These are phyloP conservation scores for Mimas tiliae DNA, from an alignment of 2,888 invertebrate species.

Conservation along the genomic window DNA sequence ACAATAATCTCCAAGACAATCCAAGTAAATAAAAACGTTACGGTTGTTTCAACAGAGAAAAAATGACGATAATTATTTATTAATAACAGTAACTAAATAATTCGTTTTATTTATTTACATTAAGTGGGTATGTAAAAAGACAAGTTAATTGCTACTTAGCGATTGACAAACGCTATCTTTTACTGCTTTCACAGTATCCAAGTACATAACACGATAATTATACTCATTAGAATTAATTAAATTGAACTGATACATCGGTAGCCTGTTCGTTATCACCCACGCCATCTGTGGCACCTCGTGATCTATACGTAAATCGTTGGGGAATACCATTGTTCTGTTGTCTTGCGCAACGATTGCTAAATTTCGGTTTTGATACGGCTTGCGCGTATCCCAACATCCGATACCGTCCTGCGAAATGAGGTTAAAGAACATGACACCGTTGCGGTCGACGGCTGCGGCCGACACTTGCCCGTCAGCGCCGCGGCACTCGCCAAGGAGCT, in stretches of 20 bases:
- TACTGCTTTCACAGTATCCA: conserved; percentile 86
- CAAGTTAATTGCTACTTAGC: conserved; percentile 28
- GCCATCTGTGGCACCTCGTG: conserved; percentile 87
- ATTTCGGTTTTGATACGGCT: conserved; percentile 87
- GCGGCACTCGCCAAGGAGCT: conserved; percentile 79
- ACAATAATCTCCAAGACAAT: background rate
- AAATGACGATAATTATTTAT: background rate
- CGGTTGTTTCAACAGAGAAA: background rate
- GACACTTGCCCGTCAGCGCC: conserved; percentile 89
- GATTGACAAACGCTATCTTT: conserved; percentile 85
- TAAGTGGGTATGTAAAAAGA: too few species aligned
- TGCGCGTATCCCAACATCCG: conserved; percentile 93
- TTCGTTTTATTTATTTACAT: background rate
- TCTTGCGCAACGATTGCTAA: conserved; percentile 87
- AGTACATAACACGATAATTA: conserved; percentile 90
- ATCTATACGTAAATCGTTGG: conserved; percentile 92
- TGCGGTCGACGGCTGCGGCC: conserved; percentile 89
- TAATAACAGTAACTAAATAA: background rate
- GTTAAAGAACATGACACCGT: conserved; percentile 92
- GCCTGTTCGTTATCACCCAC: conserved; percentile 91
- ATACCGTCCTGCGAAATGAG: conserved; percentile 91
- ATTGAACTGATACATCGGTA: conserved; percentile 90
- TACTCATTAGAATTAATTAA: conserved; percentile 87
- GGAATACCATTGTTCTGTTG: conserved; percentile 88
- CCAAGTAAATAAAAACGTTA: background rate